These are phyloP conservation scores for Liodrosophila aerea DNA, from an alignment of 2,888 invertebrate species.

Conservation along the genomic window DNA sequence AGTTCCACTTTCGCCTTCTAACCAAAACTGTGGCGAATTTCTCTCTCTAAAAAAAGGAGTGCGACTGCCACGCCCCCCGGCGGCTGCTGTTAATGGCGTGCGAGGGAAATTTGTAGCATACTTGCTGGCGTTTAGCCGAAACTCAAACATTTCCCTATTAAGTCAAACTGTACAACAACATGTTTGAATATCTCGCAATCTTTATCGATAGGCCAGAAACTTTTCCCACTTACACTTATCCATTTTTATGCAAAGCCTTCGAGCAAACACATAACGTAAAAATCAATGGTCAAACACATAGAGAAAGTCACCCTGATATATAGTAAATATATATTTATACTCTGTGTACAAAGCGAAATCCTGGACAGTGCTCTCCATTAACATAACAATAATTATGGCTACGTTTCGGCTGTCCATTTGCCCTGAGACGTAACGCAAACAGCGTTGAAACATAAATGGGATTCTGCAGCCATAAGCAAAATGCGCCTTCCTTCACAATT, in stretches of 20 bases:
- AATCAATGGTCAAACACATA: slow-evolving; percentile 55
- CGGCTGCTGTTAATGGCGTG: slow-evolving; percentile 59
- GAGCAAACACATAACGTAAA: slow-evolving; percentile 62
- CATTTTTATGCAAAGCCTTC: slow-evolving; percentile 73
- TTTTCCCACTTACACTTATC: slow-evolving; percentile 28
- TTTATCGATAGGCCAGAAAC: slow-evolving; percentile 26
- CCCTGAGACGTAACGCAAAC: slow-evolving; percentile 62
- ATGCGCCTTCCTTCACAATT: slow-evolving; percentile 58
- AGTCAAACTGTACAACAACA: slow-evolving; percentile 16
- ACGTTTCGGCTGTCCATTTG: slow-evolving; percentile 59
- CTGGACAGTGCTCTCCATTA: slow-evolving; percentile 45
- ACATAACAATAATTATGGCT: slow-evolving; percentile 76
- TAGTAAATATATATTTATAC: too few relatives aligned
- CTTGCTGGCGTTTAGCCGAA: slow-evolving; percentile 49
- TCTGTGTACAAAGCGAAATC: slow-evolving; percentile 7
- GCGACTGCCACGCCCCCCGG: slow-evolving; percentile 59
- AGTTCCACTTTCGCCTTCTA: slow-evolving; percentile 2
- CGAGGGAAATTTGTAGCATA: slow-evolving; percentile 51
- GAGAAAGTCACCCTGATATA: slow-evolving; percentile 41
- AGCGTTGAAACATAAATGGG: slow-evolving; percentile 39
- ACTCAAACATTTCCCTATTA: slow-evolving; percentile 32
- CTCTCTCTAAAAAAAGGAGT: slow-evolving; percentile 54
- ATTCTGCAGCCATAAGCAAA: slow-evolving; percentile 73
- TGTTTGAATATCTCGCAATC: slow-evolving; percentile 12
- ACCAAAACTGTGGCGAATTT: slow-evolving; percentile 54